Evolutionary conservation across 2,113 vertebrate genomes (phyloP).

Genomic region (Balaeniceps rex): DNA sequence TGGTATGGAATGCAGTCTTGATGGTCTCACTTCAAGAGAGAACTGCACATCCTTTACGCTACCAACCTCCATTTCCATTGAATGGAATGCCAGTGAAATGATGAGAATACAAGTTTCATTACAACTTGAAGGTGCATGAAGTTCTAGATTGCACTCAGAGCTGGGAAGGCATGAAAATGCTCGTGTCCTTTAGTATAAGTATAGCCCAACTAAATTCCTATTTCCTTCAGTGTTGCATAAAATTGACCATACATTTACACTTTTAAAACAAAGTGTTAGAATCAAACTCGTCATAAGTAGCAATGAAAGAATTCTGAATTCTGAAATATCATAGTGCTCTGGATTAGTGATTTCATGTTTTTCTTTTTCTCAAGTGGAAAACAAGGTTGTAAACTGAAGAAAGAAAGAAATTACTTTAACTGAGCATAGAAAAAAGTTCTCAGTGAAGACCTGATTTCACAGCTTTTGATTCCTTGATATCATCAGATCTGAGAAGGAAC

Average conservation of each 20-base stretch:
- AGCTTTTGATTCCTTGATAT: not conserved
- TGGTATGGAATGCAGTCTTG: not conserved
- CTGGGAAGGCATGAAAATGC: not conserved
- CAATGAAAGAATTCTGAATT: not conserved
- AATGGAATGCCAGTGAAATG: not conserved
- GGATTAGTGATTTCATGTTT: not conserved
- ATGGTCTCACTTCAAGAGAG: not conserved
- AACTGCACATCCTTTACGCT: not conserved
- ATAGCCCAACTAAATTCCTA: not conserved
- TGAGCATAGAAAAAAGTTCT: not conserved
- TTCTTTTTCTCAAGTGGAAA: not conserved
- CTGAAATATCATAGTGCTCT: not conserved
- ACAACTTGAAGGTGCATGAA: not conserved
- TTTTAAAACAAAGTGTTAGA: not conserved
- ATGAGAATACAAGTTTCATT: not conserved
- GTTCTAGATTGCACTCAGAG: not conserved
- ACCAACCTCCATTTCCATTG: not conserved
- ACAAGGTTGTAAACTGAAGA: not conserved
- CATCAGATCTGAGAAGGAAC: not conserved
- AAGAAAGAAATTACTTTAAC: not conserved
- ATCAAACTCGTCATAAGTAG: not conserved
- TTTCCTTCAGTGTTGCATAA: not conserved
- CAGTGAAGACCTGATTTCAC: not conserved
- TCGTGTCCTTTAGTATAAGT: not conserved
- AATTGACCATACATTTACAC: not conserved